Evolutionary conservation across 1,140 invertebrate genomes (phyloP), one percentile per base, ranked within the genome.

Genomic region (Calephelis virginiensis): DNA sequence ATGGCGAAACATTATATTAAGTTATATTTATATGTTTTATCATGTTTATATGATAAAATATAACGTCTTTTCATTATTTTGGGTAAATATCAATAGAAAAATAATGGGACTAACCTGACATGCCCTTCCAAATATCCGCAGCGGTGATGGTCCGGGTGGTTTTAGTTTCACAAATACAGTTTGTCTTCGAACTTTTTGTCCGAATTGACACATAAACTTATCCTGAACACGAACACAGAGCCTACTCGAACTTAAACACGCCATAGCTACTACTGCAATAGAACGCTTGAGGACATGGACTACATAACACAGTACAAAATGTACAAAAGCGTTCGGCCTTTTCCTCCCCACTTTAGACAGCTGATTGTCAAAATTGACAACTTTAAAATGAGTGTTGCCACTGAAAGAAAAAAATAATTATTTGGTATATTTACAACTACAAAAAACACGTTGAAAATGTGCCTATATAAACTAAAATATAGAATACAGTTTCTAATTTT

Each of bases 171-270:
- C 92, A 92, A 93, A 92, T 82, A 92, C 88, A 92, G 92, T 92
- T 92, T 93, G 93, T 84, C 91, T 93, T 83, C 92, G 91, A 85
- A 93, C 89, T 90, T 92, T 93, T 91, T 94, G 93, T 92, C 93
- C 93, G 78, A 94, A 94, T 92, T 94, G 93, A 93, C 94, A 95
- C 94, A 95, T 92, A 82, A 92, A 91, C 93, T 94, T 95, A 92
- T 95, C 94, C 83, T 94, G 92, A 90, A 94, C 93, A 92, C 94
- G 94, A 93, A 93, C 94, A 94, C 94, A 95, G 91, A 95, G 92
- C 93, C 94, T 93, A 93, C 93, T 94, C 89, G 94, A 94, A 92
- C 93, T 94, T 94, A 95, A 92, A 94, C 94, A 94, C 93, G 94
- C 94, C 94, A 95, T 95, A 93, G 93, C 93, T 92, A 93, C 92